Percentiles rank a stretch among this genome's conserved stretches.
phyloP scores from a whole-genome alignment of 2,113 vertebrate species.

The Amazona guildingii region DNA sequence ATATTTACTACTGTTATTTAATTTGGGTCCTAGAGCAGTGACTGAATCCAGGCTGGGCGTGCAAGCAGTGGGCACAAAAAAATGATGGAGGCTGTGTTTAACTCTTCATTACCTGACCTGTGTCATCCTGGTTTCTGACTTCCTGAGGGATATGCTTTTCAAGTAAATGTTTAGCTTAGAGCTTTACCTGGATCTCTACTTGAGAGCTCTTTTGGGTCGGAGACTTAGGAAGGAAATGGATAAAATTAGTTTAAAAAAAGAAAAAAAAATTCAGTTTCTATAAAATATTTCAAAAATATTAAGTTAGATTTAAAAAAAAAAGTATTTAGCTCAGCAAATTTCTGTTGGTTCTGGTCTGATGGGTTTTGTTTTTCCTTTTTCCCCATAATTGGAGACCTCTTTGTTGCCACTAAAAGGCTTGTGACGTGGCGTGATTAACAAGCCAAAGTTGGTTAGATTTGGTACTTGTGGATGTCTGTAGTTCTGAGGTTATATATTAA shows the following conservation, averaged over 20 bases:
- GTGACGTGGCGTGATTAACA: background rate
- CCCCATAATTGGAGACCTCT: background rate
- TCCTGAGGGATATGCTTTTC: background rate
- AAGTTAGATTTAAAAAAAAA: background rate
- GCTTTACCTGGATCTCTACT: background rate
- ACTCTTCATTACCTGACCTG: background rate
- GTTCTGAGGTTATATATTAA: background rate
- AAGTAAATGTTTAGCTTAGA: background rate
- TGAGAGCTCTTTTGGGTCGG: background rate
- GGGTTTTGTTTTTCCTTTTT: background rate
- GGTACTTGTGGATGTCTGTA: background rate
- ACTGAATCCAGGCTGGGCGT: background rate
- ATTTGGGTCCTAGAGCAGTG: conserved; percentile 30
- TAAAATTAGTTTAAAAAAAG: background rate
- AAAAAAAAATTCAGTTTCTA: no score
- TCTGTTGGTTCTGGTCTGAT: background rate
- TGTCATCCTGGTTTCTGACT: background rate
- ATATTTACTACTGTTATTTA: conserved; percentile 12
- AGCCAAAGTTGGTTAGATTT: background rate
- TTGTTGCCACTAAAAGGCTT: background rate
- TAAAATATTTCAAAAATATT: no score
- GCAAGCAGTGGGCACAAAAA: background rate
- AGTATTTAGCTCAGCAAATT: background rate
- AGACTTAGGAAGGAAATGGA: background rate
- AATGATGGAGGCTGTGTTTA: background rate